A percentile compares a stretch with the other conserved stretches of the same genome.
These are phyloP conservation scores for Momotus momota DNA, from an alignment of 2,797 vertebrate genomes.

Conservation along the genomic window DNA sequence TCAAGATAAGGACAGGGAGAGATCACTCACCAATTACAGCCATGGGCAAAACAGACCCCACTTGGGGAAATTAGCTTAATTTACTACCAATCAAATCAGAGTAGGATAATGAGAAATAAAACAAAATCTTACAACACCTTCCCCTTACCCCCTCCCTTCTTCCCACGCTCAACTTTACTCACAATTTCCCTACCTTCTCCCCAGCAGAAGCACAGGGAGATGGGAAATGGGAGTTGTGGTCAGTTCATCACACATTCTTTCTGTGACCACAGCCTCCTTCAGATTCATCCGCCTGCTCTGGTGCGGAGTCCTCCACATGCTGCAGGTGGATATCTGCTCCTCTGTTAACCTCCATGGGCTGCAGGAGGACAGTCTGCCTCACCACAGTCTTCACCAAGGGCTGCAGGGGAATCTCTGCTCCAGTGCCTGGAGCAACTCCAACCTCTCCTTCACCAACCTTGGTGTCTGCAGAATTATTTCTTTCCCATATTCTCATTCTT, in stretches of 20 bases:
- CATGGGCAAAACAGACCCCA: not conserved
- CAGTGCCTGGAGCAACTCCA: not conserved
- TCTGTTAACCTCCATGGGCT: not conserved
- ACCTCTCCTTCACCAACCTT: not conserved
- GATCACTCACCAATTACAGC: not conserved
- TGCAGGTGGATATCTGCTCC: not conserved
- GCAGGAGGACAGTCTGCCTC: not conserved
- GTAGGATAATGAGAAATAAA: no score
- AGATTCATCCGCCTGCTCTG: fast-evolving
- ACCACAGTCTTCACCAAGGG: not conserved
- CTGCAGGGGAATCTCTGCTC: not conserved
- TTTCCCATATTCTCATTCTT: not conserved
- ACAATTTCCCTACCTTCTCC: not conserved
- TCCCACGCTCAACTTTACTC: no score
- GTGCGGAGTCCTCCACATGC: not conserved
- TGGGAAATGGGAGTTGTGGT: not conserved
- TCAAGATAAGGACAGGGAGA: not conserved
- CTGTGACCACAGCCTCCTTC: not conserved
- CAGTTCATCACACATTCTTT: not conserved
- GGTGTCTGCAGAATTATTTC: not conserved
- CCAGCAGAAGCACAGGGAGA: no score
- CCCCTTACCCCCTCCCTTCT: no score
- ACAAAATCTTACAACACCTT: no score
- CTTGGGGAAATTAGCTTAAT: not conserved
- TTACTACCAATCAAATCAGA: no score